These are phyloP conservation scores for Ptiloglossa arizonensis DNA, from an alignment of 1,140 invertebrate species.

Conservation along the genomic window DNA sequence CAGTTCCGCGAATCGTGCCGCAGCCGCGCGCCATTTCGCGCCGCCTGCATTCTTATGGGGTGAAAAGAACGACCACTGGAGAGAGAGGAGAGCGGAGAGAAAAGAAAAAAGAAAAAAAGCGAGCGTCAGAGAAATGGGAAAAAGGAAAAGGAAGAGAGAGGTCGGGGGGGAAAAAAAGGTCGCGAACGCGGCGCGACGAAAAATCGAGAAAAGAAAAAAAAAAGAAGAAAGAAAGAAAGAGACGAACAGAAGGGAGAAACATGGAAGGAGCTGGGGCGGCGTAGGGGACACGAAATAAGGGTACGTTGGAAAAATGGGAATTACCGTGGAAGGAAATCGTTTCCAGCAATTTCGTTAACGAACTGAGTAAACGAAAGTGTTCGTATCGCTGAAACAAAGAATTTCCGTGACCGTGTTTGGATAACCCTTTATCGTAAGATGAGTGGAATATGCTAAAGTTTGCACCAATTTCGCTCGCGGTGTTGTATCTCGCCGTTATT, in stretches of 20 bases:
- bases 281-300: too few species aligned
- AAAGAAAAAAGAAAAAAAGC: not conserved
- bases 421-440: too few species aligned
- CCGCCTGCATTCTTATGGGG: conserved; percentile 39
- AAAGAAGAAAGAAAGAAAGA: not conserved
- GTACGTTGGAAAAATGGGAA: not conserved
- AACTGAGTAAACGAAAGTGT: too few species aligned
- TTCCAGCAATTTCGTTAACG: too few species aligned
- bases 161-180: not conserved
- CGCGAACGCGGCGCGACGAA: conserved; percentile 1
- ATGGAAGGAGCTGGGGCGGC: too few species aligned
- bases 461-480: too few species aligned
- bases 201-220: conserved; percentile 18
- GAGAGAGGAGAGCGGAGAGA: not conserved
- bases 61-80: conserved; percentile 31
- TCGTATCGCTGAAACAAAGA: too few species aligned
- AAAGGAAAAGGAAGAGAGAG: too few species aligned
- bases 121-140: too few species aligned
- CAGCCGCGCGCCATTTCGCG: conserved; percentile 23
- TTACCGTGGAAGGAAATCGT: not conserved
- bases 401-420: too few species aligned
- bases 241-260: not conserved
- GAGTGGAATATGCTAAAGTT: too few species aligned
- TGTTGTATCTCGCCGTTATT: too few species aligned
- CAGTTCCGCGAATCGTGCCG: conserved; percentile 52